Percentiles rank a stretch among this genome's conserved stretches.
These are phyloP conservation scores for Drosophila neocordata DNA, from an alignment of 1,140 invertebrate species.

Conservation along the genomic window DNA sequence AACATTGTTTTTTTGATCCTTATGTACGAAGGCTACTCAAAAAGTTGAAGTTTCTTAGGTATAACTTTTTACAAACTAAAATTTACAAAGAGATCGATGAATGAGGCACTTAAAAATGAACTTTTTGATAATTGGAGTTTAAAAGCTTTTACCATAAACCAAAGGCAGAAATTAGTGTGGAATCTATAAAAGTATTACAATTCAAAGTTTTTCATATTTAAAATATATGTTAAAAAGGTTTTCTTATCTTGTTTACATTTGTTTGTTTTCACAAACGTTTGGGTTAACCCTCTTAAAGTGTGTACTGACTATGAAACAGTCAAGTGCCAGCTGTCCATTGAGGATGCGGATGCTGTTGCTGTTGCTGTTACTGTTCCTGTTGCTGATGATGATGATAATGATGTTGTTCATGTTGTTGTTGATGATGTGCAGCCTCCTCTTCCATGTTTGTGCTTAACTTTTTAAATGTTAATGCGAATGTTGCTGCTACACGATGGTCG, in stretches of 20 bases:
- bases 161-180: too few species aligned
- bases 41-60: neutral
- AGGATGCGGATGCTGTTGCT: conserved; percentile 14
- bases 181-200: too few species aligned
- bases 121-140: too few species aligned
- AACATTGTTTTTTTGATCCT: neutral
- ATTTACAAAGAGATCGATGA: too few species aligned
- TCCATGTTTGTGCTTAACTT: conserved; percentile 68
- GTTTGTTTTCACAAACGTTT: neutral
- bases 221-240: too few species aligned
- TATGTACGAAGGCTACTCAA: neutral
- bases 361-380: conserved; percentile 7
- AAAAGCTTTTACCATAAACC: too few species aligned
- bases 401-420: conserved; percentile 19
- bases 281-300: neutral
- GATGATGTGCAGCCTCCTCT: conserved; percentile 38
- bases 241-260: too few species aligned
- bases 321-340: conserved; percentile 10
- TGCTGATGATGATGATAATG: neutral
- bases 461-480: conserved; percentile 65
- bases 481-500: conserved; percentile 17
- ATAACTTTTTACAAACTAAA: too few species aligned
- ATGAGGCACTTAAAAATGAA: too few species aligned
- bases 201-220: too few species aligned
- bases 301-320: neutral